Evolutionary conservation across 92 coral and sea anemone genomes (phyloP), one percentile per base, ranked within the genome.

Genomic region (Palythoa heliodiscus): DNA sequence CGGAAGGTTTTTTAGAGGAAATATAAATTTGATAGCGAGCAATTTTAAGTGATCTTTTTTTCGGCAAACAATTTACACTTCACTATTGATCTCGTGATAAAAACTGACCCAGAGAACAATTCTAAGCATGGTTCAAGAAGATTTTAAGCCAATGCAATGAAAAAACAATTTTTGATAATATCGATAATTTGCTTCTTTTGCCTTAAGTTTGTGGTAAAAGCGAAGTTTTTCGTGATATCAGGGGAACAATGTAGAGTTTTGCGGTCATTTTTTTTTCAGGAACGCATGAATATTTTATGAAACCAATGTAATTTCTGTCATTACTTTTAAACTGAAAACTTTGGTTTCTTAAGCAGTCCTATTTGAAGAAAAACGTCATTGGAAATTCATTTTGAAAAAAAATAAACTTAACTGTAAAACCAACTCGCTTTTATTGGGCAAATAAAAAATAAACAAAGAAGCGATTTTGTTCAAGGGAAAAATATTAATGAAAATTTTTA

Each of bases 281-380:
- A 22, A 40, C 66, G 64, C 71, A 38, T 80, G 17, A 39, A 48
- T 64, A 40, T 80, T 80, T 80, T 39, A 80, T 80, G 39, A 80
- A 64, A 43, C 6, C 12, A 22, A 7, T 64, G 19, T 20, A 47
- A 43, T 64, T 66, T 23, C n/a, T 80, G 52, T 79, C 23, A 39
- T 23, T 64, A 63, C 23, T 43, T 79, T 78, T 63, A 10, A 20
- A 39, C 35, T 15, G 40, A 66, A 80, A 66, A 11, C 4, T 79
- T 16, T 1, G 24, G 63, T 39, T 5, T 23, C 48, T 15, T 4
- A 54, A 52, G 2, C 19, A 7, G 4, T 14, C 16, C 7, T 37
- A 13, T 78, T 78, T 78, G 5, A 6, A 60, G 52, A 37, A 4
- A 4, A 7, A 43, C 48, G 48, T 43, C 48, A 43, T 4, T 43